Conservation (phyloP, 2,888 invertebrate species). For the Cerastis leucographa region DNA sequence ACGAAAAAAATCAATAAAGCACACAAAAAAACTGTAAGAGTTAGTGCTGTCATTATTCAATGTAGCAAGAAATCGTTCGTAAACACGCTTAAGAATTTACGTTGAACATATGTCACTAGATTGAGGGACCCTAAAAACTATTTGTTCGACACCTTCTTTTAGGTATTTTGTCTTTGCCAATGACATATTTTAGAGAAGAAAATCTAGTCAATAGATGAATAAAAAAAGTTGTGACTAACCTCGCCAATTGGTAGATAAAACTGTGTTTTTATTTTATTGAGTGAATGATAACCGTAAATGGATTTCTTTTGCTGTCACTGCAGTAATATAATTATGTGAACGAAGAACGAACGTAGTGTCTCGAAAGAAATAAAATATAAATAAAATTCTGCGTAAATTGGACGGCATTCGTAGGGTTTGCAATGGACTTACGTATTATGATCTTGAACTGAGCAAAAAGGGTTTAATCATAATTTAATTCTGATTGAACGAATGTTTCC, state of each 20-base stretch:
- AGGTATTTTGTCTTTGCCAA: constrained; percentile 15
- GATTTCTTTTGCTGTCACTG: constrained; percentile 46
- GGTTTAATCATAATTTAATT: constrained; percentile 43
- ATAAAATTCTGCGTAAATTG: constrained; percentile 46
- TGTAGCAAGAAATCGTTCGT: constrained; percentile 29
- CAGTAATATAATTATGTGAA: constrained; percentile 53
- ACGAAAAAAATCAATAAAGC: not conserved
- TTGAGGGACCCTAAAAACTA: constrained; percentile 34
- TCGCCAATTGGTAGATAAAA: constrained; percentile 12
- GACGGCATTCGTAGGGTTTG: constrained; percentile 43
- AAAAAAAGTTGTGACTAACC: constrained; percentile 9
- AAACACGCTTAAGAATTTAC: constrained; percentile 52
- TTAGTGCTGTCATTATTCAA: constrained; percentile 44
- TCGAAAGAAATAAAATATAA: constrained; percentile 48
- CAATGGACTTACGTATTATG: constrained; percentile 18
- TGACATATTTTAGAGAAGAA: constrained; percentile 10
- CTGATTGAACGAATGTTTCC: constrained; percentile 29
- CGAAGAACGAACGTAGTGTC: constrained; percentile 14
- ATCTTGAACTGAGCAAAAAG: constrained; percentile 41
- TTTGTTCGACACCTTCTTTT: constrained; percentile 34
- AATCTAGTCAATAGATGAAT: constrained; percentile 1
- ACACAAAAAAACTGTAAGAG: constrained; percentile 18
- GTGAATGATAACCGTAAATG: constrained; percentile 41
- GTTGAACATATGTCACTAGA: constrained; percentile 51
- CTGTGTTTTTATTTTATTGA: constrained; percentile 35